Evolutionary conservation across 2,113 vertebrate species (phyloP), one percentile per base, ranked within the genome.

Genomic region (Anser cygnoides): DNA sequence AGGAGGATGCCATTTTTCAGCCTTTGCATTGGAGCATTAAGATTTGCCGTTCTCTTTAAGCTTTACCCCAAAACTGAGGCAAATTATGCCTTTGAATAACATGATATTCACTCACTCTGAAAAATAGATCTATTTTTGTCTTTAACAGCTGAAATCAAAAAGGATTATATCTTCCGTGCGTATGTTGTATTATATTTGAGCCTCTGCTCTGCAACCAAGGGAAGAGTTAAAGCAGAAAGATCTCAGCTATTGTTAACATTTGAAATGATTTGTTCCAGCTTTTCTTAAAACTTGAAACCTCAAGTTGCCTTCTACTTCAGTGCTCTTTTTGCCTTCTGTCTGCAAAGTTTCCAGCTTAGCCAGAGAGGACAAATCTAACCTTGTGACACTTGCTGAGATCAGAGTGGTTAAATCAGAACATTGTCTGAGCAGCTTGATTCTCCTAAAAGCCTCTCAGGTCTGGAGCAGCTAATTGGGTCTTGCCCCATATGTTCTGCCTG

Each of bases 361-460:
- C n/a, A 79, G 66, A 2, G 3, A 93, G 74, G 80, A 84, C 1
- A 12, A 72, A 90, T 66, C 73, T 93, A 93, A 96, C 92, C 93
- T 92, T 89, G 54, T 92, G 93, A 97, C 96, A 93, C 66, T 93
- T 73, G 44, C 86, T 70, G 83, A 92, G 86, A 94, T 96, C 90
- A 94, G 37, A 94, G 92, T 25, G 62, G 62, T 70, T 91, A 92
- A 89, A 97, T 91, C 89, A 93, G 90, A 96, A 92, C 72, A 84
- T 6, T 83, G 71, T 91, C 84, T 93, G 86, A 91, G 84, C 74
- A 89, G 86, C 44, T 22, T 59, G 72, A 65, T 77, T 84, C 89
- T 92, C 55, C 80, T 82, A 92, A 94, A 91, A 94, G 58, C 86
- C 82, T 93, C 92, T 68, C 90, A 92, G 20, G 80, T 87, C 75